Base-by-base conservation (phyloP, 1,140 invertebrate species). In the Spodoptera litura region DNA sequence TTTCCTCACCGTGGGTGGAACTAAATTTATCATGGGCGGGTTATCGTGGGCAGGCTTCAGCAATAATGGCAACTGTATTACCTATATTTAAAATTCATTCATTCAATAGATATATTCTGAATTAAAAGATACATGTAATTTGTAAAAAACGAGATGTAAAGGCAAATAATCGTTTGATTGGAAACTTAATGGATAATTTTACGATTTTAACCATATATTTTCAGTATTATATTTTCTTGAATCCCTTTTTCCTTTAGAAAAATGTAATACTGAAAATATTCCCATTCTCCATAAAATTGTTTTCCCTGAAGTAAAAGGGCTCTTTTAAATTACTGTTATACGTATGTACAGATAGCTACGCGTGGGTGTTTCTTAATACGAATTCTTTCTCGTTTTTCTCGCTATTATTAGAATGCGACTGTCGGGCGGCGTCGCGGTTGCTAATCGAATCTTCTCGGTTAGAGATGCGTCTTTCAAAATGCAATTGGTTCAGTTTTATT, bases 331-430 rank as follows among this genome's bases (percentile, higher is more conserved):
- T 8, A 3, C n/a, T 44, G n/a, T 64, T 38, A 15, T 35, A 27
- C 25, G n/a, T 56, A 44, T 35, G 44, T 55, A 38, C 13, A 55
- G 9, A 76, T 25, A 15, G 11, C 13, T 12, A 44, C 76, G 78
- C 62, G 80, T 82, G 72, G 73, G 78, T 66, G 71, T 80, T 55
- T 76, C 49, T 72, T 70, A 66, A 58, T 55, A 62, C 27, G 53
- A 66, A 80, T 78, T 83, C 64, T 80, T 82, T 79, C 49, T 78
- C 62, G 81, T 83, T 79, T 81, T 81, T 61, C 68, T 78, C 62
- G 66, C 74, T 86, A 83, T 84, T 84, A 80, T 81, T 86, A 86
- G 83, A 83, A 82, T 83, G 78, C 79, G 78, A 81, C 62, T 79
- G 81, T 71, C 58, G 27, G 20, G 75, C 79, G 51, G 68, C 70